Conservation (phyloP, 1,140 invertebrate species). For the Triops longicaudatus region DNA sequence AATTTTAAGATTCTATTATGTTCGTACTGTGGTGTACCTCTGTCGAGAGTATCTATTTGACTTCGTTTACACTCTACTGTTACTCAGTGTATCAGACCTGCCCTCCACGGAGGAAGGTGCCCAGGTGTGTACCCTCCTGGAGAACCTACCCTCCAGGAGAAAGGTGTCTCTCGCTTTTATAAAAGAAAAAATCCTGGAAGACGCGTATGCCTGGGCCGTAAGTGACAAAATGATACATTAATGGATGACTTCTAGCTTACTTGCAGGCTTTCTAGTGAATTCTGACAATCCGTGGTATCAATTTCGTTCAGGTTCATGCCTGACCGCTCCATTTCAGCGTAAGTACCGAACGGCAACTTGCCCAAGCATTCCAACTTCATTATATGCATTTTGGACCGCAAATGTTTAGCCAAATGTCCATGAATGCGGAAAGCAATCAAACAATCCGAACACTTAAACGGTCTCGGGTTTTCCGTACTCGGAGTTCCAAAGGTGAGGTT, state of each 20-base stretch:
- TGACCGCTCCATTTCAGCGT: constrained; percentile 84
- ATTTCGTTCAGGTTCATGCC: constrained; percentile 85
- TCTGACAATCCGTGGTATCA: constrained; percentile 87
- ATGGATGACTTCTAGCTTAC: constrained; percentile 39
- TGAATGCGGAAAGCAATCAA: constrained; percentile 93
- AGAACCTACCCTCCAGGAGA: too few species aligned
- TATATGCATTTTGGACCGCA: constrained; percentile 93
- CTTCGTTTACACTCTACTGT: too few species aligned
- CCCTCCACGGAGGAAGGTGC: too few species aligned
- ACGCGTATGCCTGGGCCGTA: too few species aligned
- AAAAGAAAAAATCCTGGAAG: too few species aligned
- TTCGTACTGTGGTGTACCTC: too few species aligned
- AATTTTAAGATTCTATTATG: too few species aligned
- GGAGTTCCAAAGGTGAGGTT: constrained; percentile 75
- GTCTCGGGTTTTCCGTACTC: constrained; percentile 78
- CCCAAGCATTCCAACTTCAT: constrained; percentile 83
- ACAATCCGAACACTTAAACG: constrained; percentile 90
- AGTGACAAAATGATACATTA: too few species aligned
- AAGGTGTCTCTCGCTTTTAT: too few species aligned
- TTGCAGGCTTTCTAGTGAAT: constrained; percentile 76
- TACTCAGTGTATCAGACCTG: too few species aligned
- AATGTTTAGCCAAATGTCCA: constrained; percentile 90
- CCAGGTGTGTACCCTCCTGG: too few species aligned
- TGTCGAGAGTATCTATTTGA: too few species aligned
- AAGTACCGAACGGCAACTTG: constrained; percentile 91